Base-by-base conservation (phyloP, 2,888 invertebrate genomes). In the Epistrophella euchroma region DNA sequence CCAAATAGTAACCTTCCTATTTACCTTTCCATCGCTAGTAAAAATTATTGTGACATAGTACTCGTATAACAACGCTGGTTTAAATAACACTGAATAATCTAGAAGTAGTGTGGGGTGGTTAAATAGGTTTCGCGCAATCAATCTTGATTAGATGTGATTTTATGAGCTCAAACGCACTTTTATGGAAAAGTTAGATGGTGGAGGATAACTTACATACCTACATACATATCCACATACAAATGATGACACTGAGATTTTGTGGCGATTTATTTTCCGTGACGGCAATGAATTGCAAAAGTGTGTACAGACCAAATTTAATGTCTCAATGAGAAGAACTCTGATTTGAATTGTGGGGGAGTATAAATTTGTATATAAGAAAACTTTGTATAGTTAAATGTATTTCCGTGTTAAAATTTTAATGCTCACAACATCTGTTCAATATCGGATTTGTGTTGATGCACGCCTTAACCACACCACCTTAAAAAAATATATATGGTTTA, bases 111-210 rank as follows among this genome's bases (percentile, higher is more conserved):
- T 10, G 43, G 80, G 80, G 79, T 86, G 64, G 58, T 88, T 90
- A 90, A 91, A 89, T 90, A 89, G 89, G 92, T 91, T 91, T 90
- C 91, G 91, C 90, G 88, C 91, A 90, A 92, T 92, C 92, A 92
- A 92, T 92, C 92, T 92, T 92, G 91, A 92, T 92, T 92, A 92
- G 90, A 90, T 88, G 91, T 91, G 92, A 92, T 92, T 92, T 92
- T 89, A 86, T 78, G 77, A 86, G 82, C 56, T 64, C 73, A 55
- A 71, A 56, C 74, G 56, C 75, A 80, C 80, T 80, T 64, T 66
- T 35, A 19, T 52, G 71, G 50, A 47, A 68, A 52, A 60, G 15
- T 52, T 11, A 19, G 15, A 64, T 70, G 40, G 37, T 50, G 37
- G 25, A 28, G 4, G 43, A 15, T 28, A 28, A 4, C 4, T 28